Conservation (phyloP, 2,113 vertebrate species). For the Pluvialis apricaria region DNA sequence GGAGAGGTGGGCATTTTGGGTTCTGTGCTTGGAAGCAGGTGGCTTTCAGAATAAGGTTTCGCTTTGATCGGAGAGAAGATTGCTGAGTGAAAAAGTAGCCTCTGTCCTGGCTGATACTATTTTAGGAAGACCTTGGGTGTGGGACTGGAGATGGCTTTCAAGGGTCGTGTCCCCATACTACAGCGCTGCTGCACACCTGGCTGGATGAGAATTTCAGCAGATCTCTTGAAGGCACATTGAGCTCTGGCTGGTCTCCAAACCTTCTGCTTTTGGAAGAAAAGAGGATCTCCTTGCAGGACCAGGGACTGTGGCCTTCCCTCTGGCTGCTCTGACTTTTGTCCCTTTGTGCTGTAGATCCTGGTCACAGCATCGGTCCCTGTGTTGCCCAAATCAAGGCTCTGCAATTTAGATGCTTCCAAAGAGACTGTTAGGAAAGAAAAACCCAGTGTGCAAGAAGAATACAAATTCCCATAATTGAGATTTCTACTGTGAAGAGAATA, state of each 20-base stretch:
- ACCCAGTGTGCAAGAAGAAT: background rate
- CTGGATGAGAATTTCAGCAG: background rate
- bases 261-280: background rate
- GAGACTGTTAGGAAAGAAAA: background rate
- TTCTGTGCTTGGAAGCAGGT: background rate
- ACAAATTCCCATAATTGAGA: background rate
- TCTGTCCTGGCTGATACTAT: background rate
- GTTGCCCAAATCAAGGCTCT: background rate
- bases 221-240: background rate
- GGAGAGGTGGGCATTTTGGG: background rate
- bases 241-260: background rate
- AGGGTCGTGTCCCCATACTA: rapidly evolving
- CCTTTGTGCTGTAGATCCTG: background rate
- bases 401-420: background rate
- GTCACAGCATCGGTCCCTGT: rapidly evolving
- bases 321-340: background rate
- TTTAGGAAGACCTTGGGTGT: background rate
- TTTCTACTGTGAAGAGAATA: background rate
- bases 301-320: background rate
- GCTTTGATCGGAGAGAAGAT: background rate
- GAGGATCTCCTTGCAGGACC: background rate
- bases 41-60: slow-evolving; percentile 12
- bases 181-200: rapidly evolving
- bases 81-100: background rate
- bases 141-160: background rate